Evolutionary conservation across 2,797 vertebrate genomes (phyloP), one percentile per base, ranked within the genome.

Genomic region (Sphenopsis melanotis): DNA sequence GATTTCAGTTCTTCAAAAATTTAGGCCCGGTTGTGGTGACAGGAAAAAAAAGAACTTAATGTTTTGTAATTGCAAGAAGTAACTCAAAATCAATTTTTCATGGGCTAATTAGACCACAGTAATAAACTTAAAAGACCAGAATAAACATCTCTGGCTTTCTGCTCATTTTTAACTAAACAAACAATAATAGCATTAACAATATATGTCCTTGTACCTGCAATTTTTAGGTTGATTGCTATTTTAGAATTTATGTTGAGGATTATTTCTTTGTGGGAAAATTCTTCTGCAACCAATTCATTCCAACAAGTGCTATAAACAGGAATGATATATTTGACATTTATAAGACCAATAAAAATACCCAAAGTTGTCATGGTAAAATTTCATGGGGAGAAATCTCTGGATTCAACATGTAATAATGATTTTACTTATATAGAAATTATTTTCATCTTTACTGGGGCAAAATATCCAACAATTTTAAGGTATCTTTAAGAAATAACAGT

Each of bases 1-100:
- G 66, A 49, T 50, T 87, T 83, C 42, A 12, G 34, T 74, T 86
- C 17, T 83, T 68, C 52, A 63, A 63, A 75, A 87, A 64, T 59
- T 59, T 56, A 50, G 14, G 23, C 63, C 41, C 6, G 60, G 42
- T 74, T 90, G 55, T 60, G n/a, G 20, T 71, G 46, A 65, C 18
- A 81, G 15, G 34, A 22, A 71, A 68, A 64, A 74, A 82, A 89
- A 59, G 6, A 66, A 15, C 6, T 66, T 80, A 59, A 59, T 56
- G 50, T 12, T 57, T 85, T 63, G 20, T 50, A 84, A 66, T 79
- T 93, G 50, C 29, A 74, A 61, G n/a, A 75, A 46, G 19, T 42
- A 81, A 82, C 4, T 26, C n/a, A 50, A 93, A 78, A 70, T 65
- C 1, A 13, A 30, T 69, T 81, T 88, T 76, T 93, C 15, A 60